Evolutionary conservation across 2,888 invertebrate genomes (phyloP).

Genomic region (Colletes collaris): DNA sequence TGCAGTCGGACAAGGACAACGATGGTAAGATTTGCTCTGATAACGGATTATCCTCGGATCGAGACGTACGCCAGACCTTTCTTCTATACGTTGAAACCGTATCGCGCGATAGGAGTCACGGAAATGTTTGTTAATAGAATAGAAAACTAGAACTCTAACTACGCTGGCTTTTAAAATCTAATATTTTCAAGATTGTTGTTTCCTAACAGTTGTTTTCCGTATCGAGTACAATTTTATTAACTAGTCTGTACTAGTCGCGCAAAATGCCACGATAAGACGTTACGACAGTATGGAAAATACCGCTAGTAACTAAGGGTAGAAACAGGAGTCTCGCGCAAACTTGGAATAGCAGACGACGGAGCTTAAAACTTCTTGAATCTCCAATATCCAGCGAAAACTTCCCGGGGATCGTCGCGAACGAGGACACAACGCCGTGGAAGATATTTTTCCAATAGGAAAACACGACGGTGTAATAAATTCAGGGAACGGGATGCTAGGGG

Average conservation of each 20-base stretch:
- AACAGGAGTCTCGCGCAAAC: not conserved
- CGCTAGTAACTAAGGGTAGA: too few species aligned
- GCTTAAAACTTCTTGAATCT: not conserved
- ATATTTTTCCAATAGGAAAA: slow-evolving; percentile 7
- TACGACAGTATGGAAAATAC: not conserved
- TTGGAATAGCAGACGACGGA: not conserved
- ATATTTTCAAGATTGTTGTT: too few species aligned
- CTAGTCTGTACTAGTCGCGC: too few species aligned
- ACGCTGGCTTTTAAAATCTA: too few species aligned
- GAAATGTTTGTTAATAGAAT: too few species aligned
- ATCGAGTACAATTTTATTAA: too few species aligned
- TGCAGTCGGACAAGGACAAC: slow-evolving; percentile 71
- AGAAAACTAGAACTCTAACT: too few species aligned
- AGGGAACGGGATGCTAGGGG: not conserved
- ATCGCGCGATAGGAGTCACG: too few species aligned
- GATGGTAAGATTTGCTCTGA: slow-evolving; percentile 65
- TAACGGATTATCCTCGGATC: slow-evolving; percentile 40
- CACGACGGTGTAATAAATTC: slow-evolving; percentile 24
- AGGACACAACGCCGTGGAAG: not conserved
- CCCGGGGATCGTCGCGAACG: not conserved
- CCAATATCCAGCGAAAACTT: not conserved
- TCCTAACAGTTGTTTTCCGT: too few species aligned
- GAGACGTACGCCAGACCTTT: not conserved
- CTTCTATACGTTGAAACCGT: too few species aligned
- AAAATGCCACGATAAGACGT: not conserved